Percentiles rank a stretch among this genome's conserved stretches.
Evolutionary conservation across 2,888 invertebrate species (phyloP).

Genomic region (Norana najaformis): DNA sequence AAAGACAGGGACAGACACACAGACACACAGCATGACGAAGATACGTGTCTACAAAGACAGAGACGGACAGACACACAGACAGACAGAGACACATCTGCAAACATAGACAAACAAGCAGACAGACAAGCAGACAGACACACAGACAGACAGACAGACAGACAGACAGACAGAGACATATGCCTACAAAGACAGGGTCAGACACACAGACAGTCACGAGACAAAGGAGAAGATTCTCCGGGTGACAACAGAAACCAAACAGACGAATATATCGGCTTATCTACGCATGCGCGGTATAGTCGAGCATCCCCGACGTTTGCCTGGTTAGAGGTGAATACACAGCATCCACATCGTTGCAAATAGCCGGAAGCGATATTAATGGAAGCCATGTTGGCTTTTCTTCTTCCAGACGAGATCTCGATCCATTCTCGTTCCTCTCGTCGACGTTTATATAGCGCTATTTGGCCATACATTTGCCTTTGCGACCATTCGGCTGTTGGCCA

Average conservation of each 20-base stretch:
- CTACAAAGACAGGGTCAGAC: too few relatives aligned
- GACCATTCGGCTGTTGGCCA: neutral
- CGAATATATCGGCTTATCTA: neutral
- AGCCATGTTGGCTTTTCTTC: constrained; percentile 15
- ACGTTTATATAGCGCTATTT: neutral
- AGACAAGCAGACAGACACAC: neutral
- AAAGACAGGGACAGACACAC: neutral
- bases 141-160: neutral
- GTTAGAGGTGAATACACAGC: too few relatives aligned
- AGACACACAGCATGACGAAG: neutral
- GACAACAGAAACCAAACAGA: neutral
- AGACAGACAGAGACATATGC: too few relatives aligned
- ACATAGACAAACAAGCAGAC: neutral
- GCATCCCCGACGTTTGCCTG: neutral
- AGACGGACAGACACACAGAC: too few relatives aligned
- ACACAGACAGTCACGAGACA: neutral
- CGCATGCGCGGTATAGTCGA: neutral
- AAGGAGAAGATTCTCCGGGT: neutral
- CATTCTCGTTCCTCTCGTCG: neutral
- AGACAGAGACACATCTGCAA: neutral
- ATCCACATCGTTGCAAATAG: neutral
- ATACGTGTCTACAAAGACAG: neutral
- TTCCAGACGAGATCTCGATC: neutral
- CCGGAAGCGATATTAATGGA: constrained; percentile 24
- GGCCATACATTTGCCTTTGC: neutral